Conservation (phyloP, 2,113 vertebrate genomes). For the Lichenostomus cassidix region DNA sequence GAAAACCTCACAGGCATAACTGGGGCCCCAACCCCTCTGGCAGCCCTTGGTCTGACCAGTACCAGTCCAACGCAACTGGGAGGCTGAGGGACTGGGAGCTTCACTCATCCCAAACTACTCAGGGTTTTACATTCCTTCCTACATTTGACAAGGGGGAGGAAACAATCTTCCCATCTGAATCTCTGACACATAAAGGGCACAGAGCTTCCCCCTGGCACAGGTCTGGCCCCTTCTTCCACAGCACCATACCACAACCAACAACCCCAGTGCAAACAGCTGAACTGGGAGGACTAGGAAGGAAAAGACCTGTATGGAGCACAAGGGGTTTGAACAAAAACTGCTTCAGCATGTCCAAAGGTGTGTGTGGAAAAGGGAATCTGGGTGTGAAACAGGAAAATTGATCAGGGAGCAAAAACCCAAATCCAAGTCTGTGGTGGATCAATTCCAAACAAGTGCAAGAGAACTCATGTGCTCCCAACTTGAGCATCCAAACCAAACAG, state of each 20-base stretch:
- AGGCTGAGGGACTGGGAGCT: background rate
- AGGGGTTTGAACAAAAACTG: background rate
- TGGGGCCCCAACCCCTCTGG: fast-evolving
- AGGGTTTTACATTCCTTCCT: background rate
- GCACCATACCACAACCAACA: background rate
- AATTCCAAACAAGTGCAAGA: background rate
- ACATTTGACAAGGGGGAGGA: background rate
- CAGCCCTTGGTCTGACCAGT: background rate
- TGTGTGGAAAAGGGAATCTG: background rate
- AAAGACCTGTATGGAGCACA: fast-evolving
- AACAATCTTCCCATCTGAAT: background rate
- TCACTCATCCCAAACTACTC: background rate
- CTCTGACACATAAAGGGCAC: fast-evolving
- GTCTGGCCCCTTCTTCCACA: background rate
- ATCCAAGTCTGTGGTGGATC: background rate
- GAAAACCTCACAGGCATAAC: background rate
- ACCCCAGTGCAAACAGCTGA: background rate
- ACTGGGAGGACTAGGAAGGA: background rate
- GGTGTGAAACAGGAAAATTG: background rate
- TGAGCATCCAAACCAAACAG: background rate
- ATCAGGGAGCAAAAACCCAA: background rate
- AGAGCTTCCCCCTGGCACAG: background rate
- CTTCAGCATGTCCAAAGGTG: background rate
- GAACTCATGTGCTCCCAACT: background rate
- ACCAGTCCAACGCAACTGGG: background rate